Evolutionary conservation across 2,797 vertebrate species (phyloP).

Genomic region (Danio aesculapii): DNA sequence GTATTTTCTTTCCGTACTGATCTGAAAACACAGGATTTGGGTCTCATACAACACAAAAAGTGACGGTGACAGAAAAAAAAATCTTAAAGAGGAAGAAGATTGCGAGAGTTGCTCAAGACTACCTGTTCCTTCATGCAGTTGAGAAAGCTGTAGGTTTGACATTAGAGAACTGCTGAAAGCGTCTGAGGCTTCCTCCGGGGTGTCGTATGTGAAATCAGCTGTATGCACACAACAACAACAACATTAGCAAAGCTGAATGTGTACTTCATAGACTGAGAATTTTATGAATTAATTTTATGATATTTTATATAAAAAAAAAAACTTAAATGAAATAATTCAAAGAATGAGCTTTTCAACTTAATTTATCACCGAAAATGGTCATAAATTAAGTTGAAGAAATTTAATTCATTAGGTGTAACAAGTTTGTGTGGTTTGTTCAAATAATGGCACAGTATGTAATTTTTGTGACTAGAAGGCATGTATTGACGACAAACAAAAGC

Average conservation of each 20-base stretch:
- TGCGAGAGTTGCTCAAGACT: neutral
- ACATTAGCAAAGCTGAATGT: neutral
- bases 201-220: constrained; percentile 62
- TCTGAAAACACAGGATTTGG: constrained; percentile 33
- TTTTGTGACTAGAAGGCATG: too few species aligned
- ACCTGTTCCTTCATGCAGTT: constrained; percentile 49
- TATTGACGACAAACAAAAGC: too few species aligned
- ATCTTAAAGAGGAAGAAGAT: neutral
- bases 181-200: constrained; percentile 57
- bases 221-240: constrained; percentile 33
- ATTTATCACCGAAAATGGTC: too few species aligned
- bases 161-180: constrained; percentile 57
- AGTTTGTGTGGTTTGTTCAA: too few species aligned
- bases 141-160: constrained; percentile 44
- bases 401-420: too few species aligned
- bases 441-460: too few species aligned
- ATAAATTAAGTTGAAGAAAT: too few species aligned
- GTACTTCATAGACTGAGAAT: neutral
- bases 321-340: too few species aligned
- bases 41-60: neutral
- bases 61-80: neutral
- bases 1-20: constrained; percentile 66
- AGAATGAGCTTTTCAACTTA: too few species aligned
- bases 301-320: too few species aligned
- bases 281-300: too few species aligned